Percentiles rank a stretch among this genome's conserved stretches.
Evolutionary conservation across 1,140 invertebrate species (phyloP).

Genomic region (Drosophila parvula): DNA sequence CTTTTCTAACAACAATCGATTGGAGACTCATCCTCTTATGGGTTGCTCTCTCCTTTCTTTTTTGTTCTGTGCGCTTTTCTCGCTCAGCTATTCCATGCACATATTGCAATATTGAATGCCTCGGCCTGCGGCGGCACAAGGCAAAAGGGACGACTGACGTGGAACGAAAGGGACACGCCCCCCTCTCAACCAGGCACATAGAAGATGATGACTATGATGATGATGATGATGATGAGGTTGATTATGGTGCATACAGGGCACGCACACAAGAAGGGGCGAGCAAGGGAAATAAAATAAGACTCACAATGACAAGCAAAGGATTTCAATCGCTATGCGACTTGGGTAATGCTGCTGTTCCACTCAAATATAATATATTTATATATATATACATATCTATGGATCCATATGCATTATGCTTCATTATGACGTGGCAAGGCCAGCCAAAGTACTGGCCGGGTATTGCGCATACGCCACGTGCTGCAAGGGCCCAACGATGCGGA

Average conservation of each 20-base stretch:
- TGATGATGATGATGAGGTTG: constrained; percentile 6
- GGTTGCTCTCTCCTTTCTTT: neutral
- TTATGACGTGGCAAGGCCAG: constrained; percentile 45
- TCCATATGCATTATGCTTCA: constrained; percentile 56
- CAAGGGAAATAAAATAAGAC: constrained; percentile 54
- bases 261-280: constrained; percentile 15
- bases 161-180: constrained; percentile 12
- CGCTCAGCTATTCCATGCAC: constrained; percentile 39
- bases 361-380: too few relatives aligned
- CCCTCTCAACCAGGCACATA: constrained; percentile 2
- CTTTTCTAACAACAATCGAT: constrained; percentile 44
- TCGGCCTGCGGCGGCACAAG: constrained; percentile 46
- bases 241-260: constrained; percentile 22
- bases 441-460: constrained; percentile 3
- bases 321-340: constrained; percentile 43
- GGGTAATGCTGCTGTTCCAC: constrained; percentile 28
- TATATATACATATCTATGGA: constrained; percentile 26
- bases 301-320: constrained; percentile 57
- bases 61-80: constrained; percentile 11
- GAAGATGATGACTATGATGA: constrained; percentile 28
- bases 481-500: constrained; percentile 17
- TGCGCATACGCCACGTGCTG: constrained; percentile 26
- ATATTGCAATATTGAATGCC: constrained; percentile 71
- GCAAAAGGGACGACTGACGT: constrained; percentile 5
- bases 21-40: constrained; percentile 19